Conservation (phyloP, 2,888 invertebrate species). For the Melieria picta region DNA sequence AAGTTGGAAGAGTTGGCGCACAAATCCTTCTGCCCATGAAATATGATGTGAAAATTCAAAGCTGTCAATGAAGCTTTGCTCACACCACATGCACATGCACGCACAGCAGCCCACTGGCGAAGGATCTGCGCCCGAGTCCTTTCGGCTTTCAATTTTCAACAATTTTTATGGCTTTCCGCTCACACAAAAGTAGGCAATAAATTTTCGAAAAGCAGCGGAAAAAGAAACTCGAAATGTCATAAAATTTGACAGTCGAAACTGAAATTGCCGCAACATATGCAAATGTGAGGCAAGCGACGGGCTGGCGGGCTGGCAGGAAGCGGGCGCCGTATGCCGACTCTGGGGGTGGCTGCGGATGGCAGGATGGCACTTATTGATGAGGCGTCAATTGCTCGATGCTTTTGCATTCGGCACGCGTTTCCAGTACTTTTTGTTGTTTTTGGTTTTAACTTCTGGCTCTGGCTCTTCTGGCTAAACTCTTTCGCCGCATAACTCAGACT, state of each 20-base stretch:
- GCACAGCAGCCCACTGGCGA: too few relatives aligned
- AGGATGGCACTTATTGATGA: constrained; percentile 24
- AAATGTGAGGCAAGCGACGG: constrained; percentile 13
- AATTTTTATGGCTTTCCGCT: constrained; percentile 31
- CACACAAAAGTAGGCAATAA: constrained; percentile 28
- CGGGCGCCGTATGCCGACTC: too few relatives aligned
- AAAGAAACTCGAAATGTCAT: constrained; percentile 22
- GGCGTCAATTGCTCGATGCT: constrained; percentile 27
- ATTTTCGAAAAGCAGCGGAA: constrained; percentile 5
- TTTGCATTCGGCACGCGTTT: constrained; percentile 21
- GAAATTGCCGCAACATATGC: constrained; percentile 32
- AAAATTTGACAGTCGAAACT: constrained; percentile 31
- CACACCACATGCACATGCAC: too few relatives aligned
- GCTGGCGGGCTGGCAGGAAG: background rate
- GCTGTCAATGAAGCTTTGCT: constrained; percentile 27
- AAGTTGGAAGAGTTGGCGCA: constrained; percentile 3
- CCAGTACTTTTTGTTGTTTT: constrained; percentile 7
- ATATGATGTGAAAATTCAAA: constrained; percentile 35
- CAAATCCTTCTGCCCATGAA: constrained; percentile 26
- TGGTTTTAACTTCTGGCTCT: background rate
- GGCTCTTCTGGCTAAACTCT: constrained; percentile 30
- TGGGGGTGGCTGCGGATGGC: background rate
- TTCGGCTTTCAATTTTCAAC: constrained; percentile 25
- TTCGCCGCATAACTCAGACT: background rate
- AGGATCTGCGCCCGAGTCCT: background rate